Conservation (phyloP, 2,797 vertebrate genomes). For the Lophotriccus pileatus region DNA sequence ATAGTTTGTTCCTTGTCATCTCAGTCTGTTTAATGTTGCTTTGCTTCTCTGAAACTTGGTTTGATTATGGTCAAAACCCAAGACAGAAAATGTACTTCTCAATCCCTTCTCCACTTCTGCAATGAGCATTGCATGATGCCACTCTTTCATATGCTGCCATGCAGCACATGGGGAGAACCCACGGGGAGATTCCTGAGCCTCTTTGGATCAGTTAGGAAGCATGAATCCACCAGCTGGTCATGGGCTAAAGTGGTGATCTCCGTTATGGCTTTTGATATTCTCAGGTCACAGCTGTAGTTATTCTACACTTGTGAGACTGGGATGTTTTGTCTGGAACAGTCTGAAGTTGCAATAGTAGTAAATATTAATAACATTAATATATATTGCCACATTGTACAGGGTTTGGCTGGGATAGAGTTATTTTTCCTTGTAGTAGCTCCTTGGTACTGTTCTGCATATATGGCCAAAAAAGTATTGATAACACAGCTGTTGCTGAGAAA, state of each 20-base stretch:
- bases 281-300: not conserved
- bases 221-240: not conserved
- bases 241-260: not conserved
- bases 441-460: not conserved
- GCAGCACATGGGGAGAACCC: rapidly evolving
- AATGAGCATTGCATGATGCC: rapidly evolving
- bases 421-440: not conserved
- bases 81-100: not conserved
- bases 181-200: not conserved
- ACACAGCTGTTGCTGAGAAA: not conserved
- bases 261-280: not conserved
- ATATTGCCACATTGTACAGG: not conserved
- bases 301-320: not conserved
- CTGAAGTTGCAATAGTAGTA: not conserved
- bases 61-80: not conserved
- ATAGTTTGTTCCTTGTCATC: not conserved
- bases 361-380: not conserved
- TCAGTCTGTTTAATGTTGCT: not conserved
- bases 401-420: not conserved
- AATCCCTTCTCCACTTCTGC: rapidly evolving
- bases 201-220: not conserved
- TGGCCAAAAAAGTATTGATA: not conserved
- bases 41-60: not conserved
- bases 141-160: not conserved
- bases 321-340: not conserved